Conservation (phyloP, 2,888 invertebrate genomes). For the Ischnura elegans region DNA sequence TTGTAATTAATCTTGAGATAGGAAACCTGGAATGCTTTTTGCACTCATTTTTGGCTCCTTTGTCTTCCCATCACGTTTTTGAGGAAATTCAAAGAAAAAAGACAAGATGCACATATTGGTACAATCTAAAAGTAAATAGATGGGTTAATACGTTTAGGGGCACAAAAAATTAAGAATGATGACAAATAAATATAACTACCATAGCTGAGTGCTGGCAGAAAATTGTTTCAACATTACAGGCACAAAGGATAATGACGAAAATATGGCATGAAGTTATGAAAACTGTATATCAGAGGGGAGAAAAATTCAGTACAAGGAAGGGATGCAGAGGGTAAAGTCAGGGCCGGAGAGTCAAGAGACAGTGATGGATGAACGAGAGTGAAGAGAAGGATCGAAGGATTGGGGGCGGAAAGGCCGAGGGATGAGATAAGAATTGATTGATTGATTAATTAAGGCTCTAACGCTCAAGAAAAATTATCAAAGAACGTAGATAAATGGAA, state of each 20-base stretch:
- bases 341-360: background rate
- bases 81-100: no score
- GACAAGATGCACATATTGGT: no score
- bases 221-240: no score
- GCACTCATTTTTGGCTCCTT: no score
- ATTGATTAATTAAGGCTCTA: background rate
- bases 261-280: background rate
- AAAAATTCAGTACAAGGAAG: background rate
- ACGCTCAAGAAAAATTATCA: background rate
- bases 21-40: no score
- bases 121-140: no score
- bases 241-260: background rate
- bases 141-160: no score
- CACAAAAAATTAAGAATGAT: no score
- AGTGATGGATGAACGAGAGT: constrained; percentile 36
- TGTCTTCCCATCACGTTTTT: no score
- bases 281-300: background rate
- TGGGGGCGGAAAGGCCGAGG: background rate
- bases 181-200: no score
- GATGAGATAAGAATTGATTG: constrained; percentile 12
- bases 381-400: background rate
- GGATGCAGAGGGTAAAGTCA: background rate
- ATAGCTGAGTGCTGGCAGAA: no score
- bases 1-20: no score
- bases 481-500: background rate